Base-by-base conservation (phyloP, 53 echinoderm and acorn worm genomes). In the Crossaster papposus region DNA sequence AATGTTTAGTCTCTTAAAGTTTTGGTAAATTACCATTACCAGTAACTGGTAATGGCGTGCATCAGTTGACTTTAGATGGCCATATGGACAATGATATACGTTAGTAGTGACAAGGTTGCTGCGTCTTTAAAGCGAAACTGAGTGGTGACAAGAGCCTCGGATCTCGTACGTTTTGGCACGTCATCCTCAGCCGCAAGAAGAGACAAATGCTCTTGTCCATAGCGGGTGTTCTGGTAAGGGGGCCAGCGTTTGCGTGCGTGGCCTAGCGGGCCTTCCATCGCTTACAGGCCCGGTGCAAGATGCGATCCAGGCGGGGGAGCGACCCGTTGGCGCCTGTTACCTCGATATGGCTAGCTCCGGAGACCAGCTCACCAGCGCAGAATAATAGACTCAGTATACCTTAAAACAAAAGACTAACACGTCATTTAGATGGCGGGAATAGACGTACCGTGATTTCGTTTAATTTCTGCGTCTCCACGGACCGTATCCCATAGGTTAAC, bases 181-280 rank as follows among this genome's bases (percentile, higher is more conserved):
- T 74, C 28, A 50, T 14, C 65, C 26, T 7, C 28, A 38, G 37
- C 44, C 83, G 44, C 83, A 81, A 62, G 14, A 7, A 44, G 36
- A 83, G 12, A 0, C 20, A 65, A 83, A 83, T 28, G 22, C 44
- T 44, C 44, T 68, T 44, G 68, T 24, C 32, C 70, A 28, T 84
- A 71, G 44, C 71, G 84, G 84, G 84, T 37, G 37, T 72, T 53
- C 72, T 72, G 65, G 35, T 33, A n/a, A 24, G 20, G 82, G 65
- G 37, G 32, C 83, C 33, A 77, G 23, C 20, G 87, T 36, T 86
- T 87, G 87, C 87, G 87, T 87, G 87, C 76, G 87, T 87, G 77
- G 22, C 87, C 26, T 76, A 76, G 76, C 87, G 37, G 87, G 87
- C n/a, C 72, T 44, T 72, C 53, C 23, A 32, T 31, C 51, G 71